A percentile compares a stretch with the other conserved stretches of the same genome.
Conservation (phyloP, 2,113 vertebrate species). For the Mesitornis unicolor region DNA sequence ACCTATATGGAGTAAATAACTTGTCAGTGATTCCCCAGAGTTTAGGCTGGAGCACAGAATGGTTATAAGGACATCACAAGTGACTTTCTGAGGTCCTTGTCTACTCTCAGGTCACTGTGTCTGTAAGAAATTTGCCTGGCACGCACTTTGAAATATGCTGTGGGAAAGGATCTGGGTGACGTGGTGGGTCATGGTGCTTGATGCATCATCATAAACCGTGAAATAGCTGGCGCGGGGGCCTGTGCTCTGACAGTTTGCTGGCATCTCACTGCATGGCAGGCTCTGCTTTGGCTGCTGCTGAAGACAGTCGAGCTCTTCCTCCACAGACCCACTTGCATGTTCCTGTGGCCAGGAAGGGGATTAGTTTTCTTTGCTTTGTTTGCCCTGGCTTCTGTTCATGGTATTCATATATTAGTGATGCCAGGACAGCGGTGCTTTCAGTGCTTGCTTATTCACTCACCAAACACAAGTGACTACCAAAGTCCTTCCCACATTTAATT, state of each 20-base stretch:
- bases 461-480: not conserved
- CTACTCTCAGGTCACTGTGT: not conserved
- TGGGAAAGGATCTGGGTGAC: not conserved
- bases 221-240: accelerated
- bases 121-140: not conserved
- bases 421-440: not conserved
- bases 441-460: not conserved
- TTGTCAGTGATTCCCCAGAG: not conserved
- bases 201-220: accelerated
- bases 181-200: not conserved
- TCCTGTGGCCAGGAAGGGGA: not conserved
- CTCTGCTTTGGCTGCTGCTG: not conserved
- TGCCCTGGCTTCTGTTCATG: not conserved
- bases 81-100: not conserved
- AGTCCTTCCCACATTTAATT: not conserved
- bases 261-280: accelerated
- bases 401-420: not conserved
- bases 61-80: not conserved
- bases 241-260: not conserved
- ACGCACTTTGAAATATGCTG: accelerated
- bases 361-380: not conserved
- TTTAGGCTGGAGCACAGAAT: not conserved
- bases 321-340: no score
- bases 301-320: not conserved
- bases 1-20: not conserved